These are phyloP conservation scores for Aramus guarauna DNA, from an alignment of 2,113 vertebrate species.

Conservation along the genomic window DNA sequence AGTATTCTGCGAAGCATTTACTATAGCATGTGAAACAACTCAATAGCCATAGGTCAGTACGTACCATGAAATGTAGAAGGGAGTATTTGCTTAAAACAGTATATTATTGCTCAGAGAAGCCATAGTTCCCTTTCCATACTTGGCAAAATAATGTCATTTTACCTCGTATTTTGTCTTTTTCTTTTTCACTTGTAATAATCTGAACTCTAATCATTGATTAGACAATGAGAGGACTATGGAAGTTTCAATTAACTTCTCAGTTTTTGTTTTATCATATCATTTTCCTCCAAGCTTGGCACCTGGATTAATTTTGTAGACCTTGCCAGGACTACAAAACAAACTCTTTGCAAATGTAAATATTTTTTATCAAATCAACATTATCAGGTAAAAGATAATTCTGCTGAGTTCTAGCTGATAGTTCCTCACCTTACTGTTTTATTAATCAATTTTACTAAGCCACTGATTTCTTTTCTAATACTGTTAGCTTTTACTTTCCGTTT, in stretches of 20 bases:
- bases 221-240: background rate
- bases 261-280: background rate
- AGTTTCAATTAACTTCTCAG: background rate
- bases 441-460: background rate
- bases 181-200: background rate
- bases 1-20: background rate
- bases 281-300: background rate
- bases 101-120: background rate
- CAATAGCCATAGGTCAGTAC: background rate
- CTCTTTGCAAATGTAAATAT: background rate
- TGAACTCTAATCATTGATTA: background rate
- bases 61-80: background rate
- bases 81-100: background rate
- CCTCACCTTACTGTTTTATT: background rate
- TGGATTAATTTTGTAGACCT: background rate
- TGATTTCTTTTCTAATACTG: background rate
- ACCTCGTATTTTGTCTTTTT: background rate
- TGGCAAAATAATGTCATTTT: background rate
- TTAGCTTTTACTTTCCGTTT: background rate
- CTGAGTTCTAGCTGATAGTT: background rate
- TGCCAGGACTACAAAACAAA: background rate
- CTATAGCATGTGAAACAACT: background rate
- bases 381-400: background rate
- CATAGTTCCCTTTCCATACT: background rate
- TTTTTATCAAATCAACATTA: background rate